A percentile compares a stretch with the other conserved stretches of the same genome.
Evolutionary conservation across 1,140 invertebrate genomes (phyloP).

Genomic region (Drosophila willistoni): DNA sequence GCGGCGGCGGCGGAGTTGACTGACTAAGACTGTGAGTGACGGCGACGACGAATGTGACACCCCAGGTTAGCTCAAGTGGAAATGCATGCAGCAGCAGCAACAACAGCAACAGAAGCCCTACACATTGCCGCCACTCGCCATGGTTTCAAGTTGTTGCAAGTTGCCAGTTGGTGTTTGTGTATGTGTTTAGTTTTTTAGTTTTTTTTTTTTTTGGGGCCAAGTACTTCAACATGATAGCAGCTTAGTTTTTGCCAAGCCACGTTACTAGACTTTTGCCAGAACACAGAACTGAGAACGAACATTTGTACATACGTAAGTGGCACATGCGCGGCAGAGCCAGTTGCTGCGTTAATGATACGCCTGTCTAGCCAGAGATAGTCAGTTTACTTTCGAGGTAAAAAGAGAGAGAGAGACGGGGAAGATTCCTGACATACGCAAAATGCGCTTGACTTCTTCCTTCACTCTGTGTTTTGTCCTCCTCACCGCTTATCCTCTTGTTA

Average conservation of each 20-base stretch:
- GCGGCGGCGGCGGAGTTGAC: constrained; percentile 50
- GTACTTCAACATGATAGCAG: constrained; percentile 78
- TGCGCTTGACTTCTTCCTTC: constrained; percentile 41
- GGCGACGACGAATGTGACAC: constrained; percentile 59
- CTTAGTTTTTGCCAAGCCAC: constrained; percentile 46
- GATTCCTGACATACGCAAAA: constrained; percentile 40
- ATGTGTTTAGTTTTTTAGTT: constrained; percentile 39
- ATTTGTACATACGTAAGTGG: constrained; percentile 73
- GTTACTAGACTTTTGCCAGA: constrained; percentile 32
- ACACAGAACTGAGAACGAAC: constrained; percentile 38
- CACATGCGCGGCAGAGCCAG: constrained; percentile 60
- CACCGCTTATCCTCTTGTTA: background rate
- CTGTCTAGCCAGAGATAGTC: constrained; percentile 48
- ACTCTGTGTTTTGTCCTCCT: background rate
- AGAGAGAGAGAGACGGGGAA: constrained; percentile 27
- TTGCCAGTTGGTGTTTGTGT: constrained; percentile 7
- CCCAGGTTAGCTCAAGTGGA: constrained; percentile 69
- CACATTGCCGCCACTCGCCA: constrained; percentile 36
- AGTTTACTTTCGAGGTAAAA: constrained; percentile 6
- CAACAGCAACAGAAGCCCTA: constrained; percentile 65
- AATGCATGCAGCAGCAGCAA: constrained; percentile 52
- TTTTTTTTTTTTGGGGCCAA: constrained; percentile 69
- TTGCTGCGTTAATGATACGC: constrained; percentile 73
- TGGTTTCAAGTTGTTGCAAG: constrained; percentile 20
- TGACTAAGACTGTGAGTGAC: constrained; percentile 52